Evolutionary conservation across 2,797 vertebrate species (phyloP), one percentile per base, ranked within the genome.

Genomic region (Oophaga sylvatica): DNA sequence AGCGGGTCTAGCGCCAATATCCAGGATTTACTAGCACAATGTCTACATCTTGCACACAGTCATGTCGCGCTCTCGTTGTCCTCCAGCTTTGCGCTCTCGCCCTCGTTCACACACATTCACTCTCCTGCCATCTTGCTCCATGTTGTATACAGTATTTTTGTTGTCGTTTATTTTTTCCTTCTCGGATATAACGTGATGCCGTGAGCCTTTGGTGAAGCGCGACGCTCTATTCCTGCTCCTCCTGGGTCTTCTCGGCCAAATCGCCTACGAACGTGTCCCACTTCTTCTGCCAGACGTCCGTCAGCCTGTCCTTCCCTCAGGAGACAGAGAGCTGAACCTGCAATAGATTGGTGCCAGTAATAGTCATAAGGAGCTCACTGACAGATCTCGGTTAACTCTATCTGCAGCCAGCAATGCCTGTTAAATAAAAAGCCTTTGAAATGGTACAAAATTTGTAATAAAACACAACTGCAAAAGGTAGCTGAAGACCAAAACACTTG

Each of bases 301-400:
- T 87, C 22, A 93, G 94, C 35, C 87, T 91, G 29, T 94, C 90
- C 93, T 96, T 97, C 85, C 93, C 0, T 83, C 84, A 0, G 90
- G 83, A 0, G 91, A 91, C 91, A 99, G 93, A 13, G 96, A 93
- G 70, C 97, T 98, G 94, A 95, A 97, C 93, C 97, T 99, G 94
- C 22, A 63, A 87, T 10, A 20, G 45, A 53, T 19, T 13, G 0
- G 15, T 53, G 22, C 41, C 35, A 53, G 48, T 8, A 11, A 53
- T 53, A 53, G 48, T 48, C 45, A 48, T 5, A 53, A 53, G 48
- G 48, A 53, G 48, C 48, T 53, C 48, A 53, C 48, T 53, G 48
- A 53, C 48, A 53, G 48, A 53, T 11, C 11, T 53, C 11, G 9
- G 48, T 53, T 53, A 53, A 53, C 11, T 11, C 48, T 8, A 53